Evolutionary conservation across 2,113 vertebrate species (phyloP).

Genomic region (Tricholaema leucomelas): DNA sequence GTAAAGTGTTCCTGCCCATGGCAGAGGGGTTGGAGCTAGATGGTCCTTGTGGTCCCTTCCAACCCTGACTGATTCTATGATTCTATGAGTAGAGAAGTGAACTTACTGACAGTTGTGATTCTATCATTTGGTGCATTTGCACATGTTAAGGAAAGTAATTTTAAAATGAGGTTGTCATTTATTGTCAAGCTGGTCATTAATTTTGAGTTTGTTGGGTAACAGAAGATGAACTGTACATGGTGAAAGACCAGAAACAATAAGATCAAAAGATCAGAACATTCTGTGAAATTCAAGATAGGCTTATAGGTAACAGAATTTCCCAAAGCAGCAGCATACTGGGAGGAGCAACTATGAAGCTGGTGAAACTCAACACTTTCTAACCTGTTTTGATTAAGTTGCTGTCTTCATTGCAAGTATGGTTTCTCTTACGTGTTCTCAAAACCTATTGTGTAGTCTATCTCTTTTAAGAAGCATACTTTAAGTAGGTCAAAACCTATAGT

Average conservation of each 20-base stretch:
- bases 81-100: too few relatives aligned
- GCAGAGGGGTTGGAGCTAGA: too few relatives aligned
- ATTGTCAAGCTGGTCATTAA: background rate
- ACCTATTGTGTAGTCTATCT: background rate
- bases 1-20: too few relatives aligned
- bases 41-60: too few relatives aligned
- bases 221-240: background rate
- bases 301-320: background rate
- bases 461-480: background rate
- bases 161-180: background rate
- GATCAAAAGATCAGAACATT: background rate
- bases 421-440: conserved; percentile 2
- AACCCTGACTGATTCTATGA: too few relatives aligned
- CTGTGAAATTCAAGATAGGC: background rate
- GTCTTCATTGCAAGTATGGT: background rate
- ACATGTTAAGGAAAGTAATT: background rate
- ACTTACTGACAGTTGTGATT: background rate
- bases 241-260: background rate
- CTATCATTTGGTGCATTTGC: background rate
- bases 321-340: background rate
- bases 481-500: background rate
- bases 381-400: background rate
- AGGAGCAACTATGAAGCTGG: background rate
- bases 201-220: background rate
- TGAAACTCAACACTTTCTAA: background rate